Conservation (phyloP, 2,888 invertebrate species). For the Zygaena filipendulae region DNA sequence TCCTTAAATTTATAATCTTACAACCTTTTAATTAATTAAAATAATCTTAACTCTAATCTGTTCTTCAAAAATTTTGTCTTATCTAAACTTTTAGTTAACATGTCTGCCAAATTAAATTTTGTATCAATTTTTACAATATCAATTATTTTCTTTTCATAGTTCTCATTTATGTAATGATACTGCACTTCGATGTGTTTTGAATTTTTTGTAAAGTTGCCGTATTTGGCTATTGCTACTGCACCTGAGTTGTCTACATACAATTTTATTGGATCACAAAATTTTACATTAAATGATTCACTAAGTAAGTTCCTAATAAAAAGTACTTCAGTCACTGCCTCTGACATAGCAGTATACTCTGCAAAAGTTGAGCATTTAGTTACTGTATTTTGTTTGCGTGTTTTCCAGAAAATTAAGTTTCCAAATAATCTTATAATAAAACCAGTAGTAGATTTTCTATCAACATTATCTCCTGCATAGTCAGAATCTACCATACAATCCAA, state of each 20-base stretch:
- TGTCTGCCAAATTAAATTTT: conserved; percentile 20
- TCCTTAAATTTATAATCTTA: conserved; percentile 5
- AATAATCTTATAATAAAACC: conserved; percentile 28
- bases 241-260: conserved; percentile 17
- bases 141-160: conserved; percentile 9
- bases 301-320: conserved; percentile 6
- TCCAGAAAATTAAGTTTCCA: conserved; percentile 17
- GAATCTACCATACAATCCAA: conserved; percentile 25
- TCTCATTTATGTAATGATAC: conserved; percentile 15
- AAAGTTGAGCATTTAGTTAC: conserved; percentile 22
- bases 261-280: conserved; percentile 11
- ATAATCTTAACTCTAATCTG: conserved; percentile 10
- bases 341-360: conserved; percentile 16
- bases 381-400: conserved; percentile 21
- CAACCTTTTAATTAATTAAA: neutral
- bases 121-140: conserved; percentile 17
- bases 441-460: conserved; percentile 20
- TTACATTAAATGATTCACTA: conserved; percentile 8
- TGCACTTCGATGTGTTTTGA: conserved; percentile 19
- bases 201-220: conserved; percentile 12
- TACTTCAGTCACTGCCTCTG: conserved; percentile 13
- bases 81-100: conserved; percentile 14
- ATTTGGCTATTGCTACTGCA: conserved; percentile 13
- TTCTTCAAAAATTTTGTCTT: conserved; percentile 7
- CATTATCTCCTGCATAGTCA: conserved; percentile 27